Evolutionary conservation across 2,113 vertebrate species (phyloP), one percentile per base, ranked within the genome.

Genomic region (Anthoscopus minutus): DNA sequence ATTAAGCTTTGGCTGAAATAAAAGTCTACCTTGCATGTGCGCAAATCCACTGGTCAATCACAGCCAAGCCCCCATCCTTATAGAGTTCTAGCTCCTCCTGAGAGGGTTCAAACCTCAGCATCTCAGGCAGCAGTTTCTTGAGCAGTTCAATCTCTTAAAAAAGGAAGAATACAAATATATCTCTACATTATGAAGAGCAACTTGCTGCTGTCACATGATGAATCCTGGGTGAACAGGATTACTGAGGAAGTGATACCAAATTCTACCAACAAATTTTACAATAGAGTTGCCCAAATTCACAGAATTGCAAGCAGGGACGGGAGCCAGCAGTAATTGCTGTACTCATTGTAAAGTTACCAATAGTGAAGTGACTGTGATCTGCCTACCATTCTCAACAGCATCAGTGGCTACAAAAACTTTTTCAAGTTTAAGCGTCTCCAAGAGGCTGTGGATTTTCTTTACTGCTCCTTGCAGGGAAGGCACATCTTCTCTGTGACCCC

Each of bases 41-140:
- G 11, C 99, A 99, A 95, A 99, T 98, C 99, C 99, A 99, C 96
- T 99, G 99, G 94, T 99, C 99, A 81, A 99, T 99, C 79, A 99
- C 98, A 17, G 99, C 99, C 37, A 99, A 96, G 4, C 99, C 99
- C 27, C 99, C 99, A 11, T 99, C 99, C 88, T 98, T 99, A 86
- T 98, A 98, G 35, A 99, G 98, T 65, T 98, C 98, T 81, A 99
- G 96, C 87, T 99, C 99, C 37, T 98, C 98, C 96, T 96, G 96
- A 2, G 98, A 98, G 10, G 99, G 97, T 62, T 99, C 98, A 61
- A 98, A 99, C 27, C 98, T 97, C 90, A 99, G 94, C 99, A 99
- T 99, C 86, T 98, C 98, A 10, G 99, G 99, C 30, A 99, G 83
- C 85, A 98, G 94, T 70, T 64, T 97, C 93, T 96, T 98, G 66